phyloP scores from a whole-genome alignment of 2,888 invertebrate genomes.

The Isotomurus palustris region DNA sequence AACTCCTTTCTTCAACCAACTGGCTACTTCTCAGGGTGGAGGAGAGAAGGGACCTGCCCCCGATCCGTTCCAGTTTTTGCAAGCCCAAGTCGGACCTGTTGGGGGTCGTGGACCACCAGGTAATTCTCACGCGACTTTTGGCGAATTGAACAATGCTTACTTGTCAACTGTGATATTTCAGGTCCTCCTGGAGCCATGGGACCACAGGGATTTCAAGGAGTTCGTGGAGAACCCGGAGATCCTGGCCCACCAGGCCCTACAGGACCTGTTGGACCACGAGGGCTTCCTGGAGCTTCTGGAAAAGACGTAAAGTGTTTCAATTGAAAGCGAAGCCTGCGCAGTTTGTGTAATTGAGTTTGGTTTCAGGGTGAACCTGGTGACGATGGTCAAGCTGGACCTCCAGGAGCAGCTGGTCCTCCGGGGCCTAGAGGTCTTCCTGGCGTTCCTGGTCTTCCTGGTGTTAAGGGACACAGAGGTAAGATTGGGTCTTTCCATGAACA shows the following conservation, averaged over 20 bases:
- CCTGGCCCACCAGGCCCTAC: slow-evolving; percentile 60
- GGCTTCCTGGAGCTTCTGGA: slow-evolving; percentile 65
- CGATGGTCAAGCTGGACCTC: slow-evolving; percentile 73
- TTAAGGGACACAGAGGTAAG: slow-evolving; percentile 79
- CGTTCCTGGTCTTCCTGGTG: slow-evolving; percentile 69
- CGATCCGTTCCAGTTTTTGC: slow-evolving; percentile 68
- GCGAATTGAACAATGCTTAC: not conserved
- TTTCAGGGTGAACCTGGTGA: slow-evolving; percentile 68
- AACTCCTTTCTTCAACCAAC: slow-evolving; percentile 68
- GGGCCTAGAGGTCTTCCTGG: slow-evolving; percentile 71
- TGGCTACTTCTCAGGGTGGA: slow-evolving; percentile 63
- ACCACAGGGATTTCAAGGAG: slow-evolving; percentile 75
- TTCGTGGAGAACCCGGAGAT: slow-evolving; percentile 64
- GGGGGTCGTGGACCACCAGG: slow-evolving; percentile 77
- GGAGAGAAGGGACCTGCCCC: slow-evolving; percentile 73
- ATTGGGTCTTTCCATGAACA: too few species aligned
- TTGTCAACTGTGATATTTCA: not conserved
- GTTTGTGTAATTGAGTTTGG: too few species aligned
- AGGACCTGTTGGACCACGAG: slow-evolving; percentile 58
- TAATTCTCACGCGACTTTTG: slow-evolving; percentile 46
- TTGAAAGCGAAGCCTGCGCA: too few species aligned
- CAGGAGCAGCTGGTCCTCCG: slow-evolving; percentile 65
- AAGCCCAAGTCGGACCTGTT: slow-evolving; percentile 72
- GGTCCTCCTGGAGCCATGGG: slow-evolving; percentile 66
- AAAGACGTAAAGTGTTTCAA: slow-evolving; percentile 62